Evolutionary conservation across 64 coral and sea anemone species (phyloP).

Genomic region (Exaiptasia diaphana): DNA sequence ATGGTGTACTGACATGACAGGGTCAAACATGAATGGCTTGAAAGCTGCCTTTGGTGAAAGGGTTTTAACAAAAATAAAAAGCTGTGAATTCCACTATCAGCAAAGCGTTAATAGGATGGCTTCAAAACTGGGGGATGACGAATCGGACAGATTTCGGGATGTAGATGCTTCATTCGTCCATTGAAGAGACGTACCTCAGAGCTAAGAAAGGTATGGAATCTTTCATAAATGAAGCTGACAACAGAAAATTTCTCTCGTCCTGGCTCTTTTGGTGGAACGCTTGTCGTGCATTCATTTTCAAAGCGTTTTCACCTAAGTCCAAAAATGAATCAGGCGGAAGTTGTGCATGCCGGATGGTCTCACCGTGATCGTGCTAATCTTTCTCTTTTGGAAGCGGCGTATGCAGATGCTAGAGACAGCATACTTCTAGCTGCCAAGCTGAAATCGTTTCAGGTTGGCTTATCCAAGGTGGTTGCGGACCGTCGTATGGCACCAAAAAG

Average conservation of each 20-base stretch:
- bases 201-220: background rate
- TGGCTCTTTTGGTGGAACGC: slow-evolving; percentile 15
- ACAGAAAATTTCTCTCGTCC: background rate
- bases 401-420: slow-evolving; percentile 50
- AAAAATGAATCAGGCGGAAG: slow-evolving; percentile 62
- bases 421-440: slow-evolving; percentile 50
- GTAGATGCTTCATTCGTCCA: background rate
- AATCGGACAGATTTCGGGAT: background rate
- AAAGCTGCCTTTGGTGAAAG: background rate
- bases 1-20: slow-evolving; percentile 10
- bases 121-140: background rate
- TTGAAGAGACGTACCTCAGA: background rate
- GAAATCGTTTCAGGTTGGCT: slow-evolving; percentile 29
- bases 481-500: too few species aligned
- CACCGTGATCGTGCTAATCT: slow-evolving; percentile 49
- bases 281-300: background rate
- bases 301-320: slow-evolving; percentile 24
- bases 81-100: slow-evolving; percentile 34
- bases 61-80: background rate
- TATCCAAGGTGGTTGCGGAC: slow-evolving; percentile 22
- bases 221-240: background rate
- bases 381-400: slow-evolving; percentile 47
- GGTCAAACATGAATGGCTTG: slow-evolving; percentile 9
- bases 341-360: slow-evolving; percentile 52
- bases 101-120: slow-evolving; percentile 18